These are phyloP conservation scores for Nyleta sp. DNA, from an alignment of 2,888 invertebrate genomes.

Conservation along the genomic window DNA sequence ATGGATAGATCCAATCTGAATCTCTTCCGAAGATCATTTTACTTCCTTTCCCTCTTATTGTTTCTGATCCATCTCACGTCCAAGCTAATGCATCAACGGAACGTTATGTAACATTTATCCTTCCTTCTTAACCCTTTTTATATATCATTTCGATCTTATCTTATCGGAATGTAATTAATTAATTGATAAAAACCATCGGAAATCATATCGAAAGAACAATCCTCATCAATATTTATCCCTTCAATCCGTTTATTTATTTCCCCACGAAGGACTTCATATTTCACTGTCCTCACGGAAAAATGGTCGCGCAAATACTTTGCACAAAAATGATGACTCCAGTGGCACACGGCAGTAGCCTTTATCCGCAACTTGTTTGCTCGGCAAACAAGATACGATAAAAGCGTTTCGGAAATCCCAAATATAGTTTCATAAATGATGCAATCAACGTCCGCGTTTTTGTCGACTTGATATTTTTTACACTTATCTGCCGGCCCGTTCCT, in stretches of 20 bases:
- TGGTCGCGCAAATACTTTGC: constrained; percentile 15
- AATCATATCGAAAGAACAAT: no score
- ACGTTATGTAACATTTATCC: no score
- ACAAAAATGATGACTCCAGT: constrained; percentile 32
- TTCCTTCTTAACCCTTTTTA: no score
- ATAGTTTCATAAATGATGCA: constrained; percentile 47
- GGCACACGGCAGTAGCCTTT: constrained; percentile 29
- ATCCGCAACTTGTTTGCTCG: constrained; percentile 48
- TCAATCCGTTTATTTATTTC: background rate
- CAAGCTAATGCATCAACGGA: no score
- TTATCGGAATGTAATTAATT: no score
- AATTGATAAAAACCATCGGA: no score
- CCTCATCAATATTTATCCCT: no score
- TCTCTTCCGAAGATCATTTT: no score
- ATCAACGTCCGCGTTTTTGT: constrained; percentile 38
- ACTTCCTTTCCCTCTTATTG: no score
- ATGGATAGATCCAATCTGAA: no score
- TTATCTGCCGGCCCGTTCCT: background rate
- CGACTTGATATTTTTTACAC: constrained; percentile 18
- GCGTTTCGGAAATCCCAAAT: constrained; percentile 50
- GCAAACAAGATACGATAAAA: constrained; percentile 55
- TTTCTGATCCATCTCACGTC: no score
- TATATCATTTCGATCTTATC: no score
- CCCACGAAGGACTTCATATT: background rate
- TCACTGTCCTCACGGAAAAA: constrained; percentile 1